These are phyloP conservation scores for Pandion haliaetus DNA, from an alignment of 2,113 vertebrate genomes.

Conservation along the genomic window DNA sequence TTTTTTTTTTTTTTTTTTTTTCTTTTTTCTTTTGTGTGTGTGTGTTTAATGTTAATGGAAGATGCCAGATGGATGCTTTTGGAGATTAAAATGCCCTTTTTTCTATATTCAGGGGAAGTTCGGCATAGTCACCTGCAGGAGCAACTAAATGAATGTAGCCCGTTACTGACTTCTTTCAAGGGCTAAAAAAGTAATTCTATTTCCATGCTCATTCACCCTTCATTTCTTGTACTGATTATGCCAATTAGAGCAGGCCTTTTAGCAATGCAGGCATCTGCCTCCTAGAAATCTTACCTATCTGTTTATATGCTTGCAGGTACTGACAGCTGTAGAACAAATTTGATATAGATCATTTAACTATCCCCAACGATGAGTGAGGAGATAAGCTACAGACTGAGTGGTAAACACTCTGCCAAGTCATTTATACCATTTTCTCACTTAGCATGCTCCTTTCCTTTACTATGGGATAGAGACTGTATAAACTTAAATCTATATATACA, in stretches of 20 bases:
- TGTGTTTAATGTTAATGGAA: background rate
- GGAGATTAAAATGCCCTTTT: background rate
- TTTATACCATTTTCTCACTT: background rate
- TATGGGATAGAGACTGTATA: background rate
- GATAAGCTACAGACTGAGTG: background rate
- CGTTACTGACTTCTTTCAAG: background rate
- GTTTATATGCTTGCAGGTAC: background rate
- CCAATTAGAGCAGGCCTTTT: background rate
- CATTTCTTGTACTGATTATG: slow-evolving; percentile 6
- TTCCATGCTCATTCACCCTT: background rate
- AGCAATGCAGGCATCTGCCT: background rate
- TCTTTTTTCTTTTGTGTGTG: rapidly evolving
- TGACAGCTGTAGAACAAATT: background rate
- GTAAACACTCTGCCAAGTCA: background rate
- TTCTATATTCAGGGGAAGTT: background rate
- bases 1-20: too few relatives aligned
- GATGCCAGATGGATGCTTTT: background rate
- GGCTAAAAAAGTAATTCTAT: background rate
- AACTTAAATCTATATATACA: background rate
- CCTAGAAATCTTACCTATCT: slow-evolving; percentile 1
- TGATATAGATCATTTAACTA: background rate
- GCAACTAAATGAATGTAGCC: background rate
- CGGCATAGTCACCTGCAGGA: background rate
- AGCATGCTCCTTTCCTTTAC: background rate
- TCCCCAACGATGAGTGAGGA: background rate